Base-by-base conservation (phyloP, 2,113 vertebrate species). In the Hemiprocne comata region DNA sequence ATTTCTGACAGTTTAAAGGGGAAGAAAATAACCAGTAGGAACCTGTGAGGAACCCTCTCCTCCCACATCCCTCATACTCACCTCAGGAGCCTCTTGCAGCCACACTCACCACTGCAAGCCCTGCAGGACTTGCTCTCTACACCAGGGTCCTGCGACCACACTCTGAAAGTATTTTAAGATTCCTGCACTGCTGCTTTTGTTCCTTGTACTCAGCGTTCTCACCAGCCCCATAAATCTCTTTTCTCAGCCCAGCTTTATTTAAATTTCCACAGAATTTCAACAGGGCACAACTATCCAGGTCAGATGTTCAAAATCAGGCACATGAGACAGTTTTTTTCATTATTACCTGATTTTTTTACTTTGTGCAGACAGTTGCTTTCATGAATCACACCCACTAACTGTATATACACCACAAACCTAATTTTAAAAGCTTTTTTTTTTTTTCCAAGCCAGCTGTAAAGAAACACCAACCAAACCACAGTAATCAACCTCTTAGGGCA, bases 341-440 rank as follows among this genome's bases (percentile, higher is more conserved):
- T 55, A 33, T 20, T 36, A 17, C 9, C 69, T 53, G 48, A 7
- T 10, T 21, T 31, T 51, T 29, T 48, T 8, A 7, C 8, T 26
- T 24, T 18, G 60, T 85, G 83, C 83, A 88, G 44, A 51, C 33
- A 24, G 50, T 5, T 62, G 25, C 54, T 85, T 73, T 33, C 28
- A 53, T 8, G 31, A 8, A 2, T 85, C 78, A 83, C 85, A 69
- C 46, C 64, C 88, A 58, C 71, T 72, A 76, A 91, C 0, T 91
- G 44, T 38, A 83, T 20, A 89, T 1, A 36, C 1, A 6, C 38
- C 15, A 11, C n/a, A 26, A 54, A 28, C 53, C 90, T 94, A 85
- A 95, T 88, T 97, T 96, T 96, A 93, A 93, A 83, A 65, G 28
- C 31, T 85, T 91, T 83, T 90, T 97, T 96, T 96, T 72, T 72